Base-by-base conservation (phyloP, 2,113 vertebrate species). In the Bufo gargarizans region DNA sequence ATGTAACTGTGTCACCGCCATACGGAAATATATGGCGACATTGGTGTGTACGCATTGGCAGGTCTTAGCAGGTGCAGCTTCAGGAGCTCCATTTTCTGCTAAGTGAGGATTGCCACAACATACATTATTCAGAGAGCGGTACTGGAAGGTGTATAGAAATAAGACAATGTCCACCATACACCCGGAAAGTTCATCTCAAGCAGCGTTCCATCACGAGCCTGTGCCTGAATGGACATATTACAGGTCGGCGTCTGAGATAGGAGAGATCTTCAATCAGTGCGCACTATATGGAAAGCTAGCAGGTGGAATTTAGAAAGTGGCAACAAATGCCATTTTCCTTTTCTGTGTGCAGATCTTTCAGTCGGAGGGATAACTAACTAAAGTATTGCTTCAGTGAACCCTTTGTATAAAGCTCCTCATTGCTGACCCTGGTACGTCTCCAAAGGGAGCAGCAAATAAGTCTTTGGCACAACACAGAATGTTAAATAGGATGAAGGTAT, bases 391-490 rank as follows among this genome's bases (percentile, higher is more conserved):
- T 90, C 82, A 85, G 82, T 88, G 89, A 90, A 33, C 83, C 49
- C 79, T 90, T 90, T 88, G 77, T 78, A 88, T 77, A n/a, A 82
- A 90, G 77, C 83, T 65, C 83, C 58, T 90, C 86, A 88, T 78
- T 82, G 82, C 86, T 86, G 87, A 82, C 84, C 88, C 71, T 17
- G 33, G 77, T 89, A 77, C 55, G 87, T 74, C 87, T 89, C 87
- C 87, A 72, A 61, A 61, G 55, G 71, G 85, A 87, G 85, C 50
- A 89, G 82, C 80, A 79, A 80, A 87, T 87, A 86, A 84, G 80
- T 89, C 74, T n/a, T 87, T 87, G 82, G 85, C 86, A 87, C 77
- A 84, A 89, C 80, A 84, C 85, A 80, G 89, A 90, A 82, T 88
- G 77, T 78, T 85, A 90, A 86, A 86, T 63, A 88, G 86, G 78